A percentile compares a stretch with the other conserved stretches of the same genome.
Evolutionary conservation across 2,797 vertebrate species (phyloP).

Genomic region (Sebastes oblongus): DNA sequence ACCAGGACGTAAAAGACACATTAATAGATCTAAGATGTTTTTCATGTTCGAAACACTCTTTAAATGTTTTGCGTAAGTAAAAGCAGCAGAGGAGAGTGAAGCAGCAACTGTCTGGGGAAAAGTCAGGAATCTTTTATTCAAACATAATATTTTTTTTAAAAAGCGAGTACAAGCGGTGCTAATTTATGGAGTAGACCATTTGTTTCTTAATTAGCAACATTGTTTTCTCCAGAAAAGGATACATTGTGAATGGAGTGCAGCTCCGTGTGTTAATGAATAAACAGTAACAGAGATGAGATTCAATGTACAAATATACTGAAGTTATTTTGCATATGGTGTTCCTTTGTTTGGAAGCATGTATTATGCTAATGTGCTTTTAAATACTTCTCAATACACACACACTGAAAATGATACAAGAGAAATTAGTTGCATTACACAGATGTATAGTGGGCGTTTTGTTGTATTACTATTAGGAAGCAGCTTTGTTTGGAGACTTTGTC

Average conservation of each 20-base stretch:
- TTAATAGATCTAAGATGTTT: constrained; percentile 17
- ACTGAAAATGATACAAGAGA: background rate
- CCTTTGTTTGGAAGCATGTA: constrained; percentile 8
- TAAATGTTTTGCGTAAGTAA: background rate
- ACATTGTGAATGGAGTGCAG: constrained; percentile 28
- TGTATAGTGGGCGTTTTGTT: background rate
- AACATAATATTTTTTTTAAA: constrained; percentile 47
- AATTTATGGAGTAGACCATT: constrained; percentile 63
- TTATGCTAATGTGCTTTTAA: background rate
- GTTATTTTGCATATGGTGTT: background rate
- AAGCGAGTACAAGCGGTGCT: constrained; percentile 51
- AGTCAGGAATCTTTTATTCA: constrained; percentile 68
- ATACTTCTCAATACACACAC: background rate
- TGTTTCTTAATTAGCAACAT: constrained; percentile 64
- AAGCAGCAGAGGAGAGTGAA: background rate
- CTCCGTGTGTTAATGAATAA: constrained; percentile 39
- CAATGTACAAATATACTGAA: constrained; percentile 8
- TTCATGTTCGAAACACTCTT: background rate
- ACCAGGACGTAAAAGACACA: background rate
- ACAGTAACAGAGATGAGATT: constrained; percentile 15
- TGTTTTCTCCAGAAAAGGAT: constrained; percentile 31
- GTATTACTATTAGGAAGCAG: background rate
- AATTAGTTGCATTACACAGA: background rate
- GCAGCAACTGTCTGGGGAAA: constrained; percentile 45
- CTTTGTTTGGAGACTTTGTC: background rate